phyloP scores from a whole-genome alignment of 2,888 invertebrate genomes.

The Drosophila recens region DNA sequence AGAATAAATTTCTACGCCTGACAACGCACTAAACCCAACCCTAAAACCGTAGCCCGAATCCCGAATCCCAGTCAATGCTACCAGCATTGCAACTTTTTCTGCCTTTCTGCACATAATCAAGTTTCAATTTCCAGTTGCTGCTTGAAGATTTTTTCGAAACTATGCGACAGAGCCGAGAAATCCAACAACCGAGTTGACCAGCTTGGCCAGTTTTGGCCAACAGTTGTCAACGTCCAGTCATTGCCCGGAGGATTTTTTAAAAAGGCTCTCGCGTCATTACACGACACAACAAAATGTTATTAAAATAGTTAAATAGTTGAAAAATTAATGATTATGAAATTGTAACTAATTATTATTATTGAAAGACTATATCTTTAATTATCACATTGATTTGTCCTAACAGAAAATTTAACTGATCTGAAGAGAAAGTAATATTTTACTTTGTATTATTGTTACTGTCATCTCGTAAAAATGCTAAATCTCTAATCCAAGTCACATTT shows the following conservation, averaged over 20 bases:
- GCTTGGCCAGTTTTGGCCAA: slow-evolving; percentile 46
- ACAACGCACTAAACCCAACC: slow-evolving; percentile 38
- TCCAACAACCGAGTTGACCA: slow-evolving; percentile 32
- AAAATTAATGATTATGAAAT: neutral
- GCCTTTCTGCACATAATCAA: slow-evolving; percentile 83
- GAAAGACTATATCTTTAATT: neutral
- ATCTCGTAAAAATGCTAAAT: too few relatives aligned
- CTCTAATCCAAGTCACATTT: too few relatives aligned
- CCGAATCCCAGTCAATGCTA: slow-evolving; percentile 8
- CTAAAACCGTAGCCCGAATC: neutral
- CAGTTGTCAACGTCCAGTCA: slow-evolving; percentile 69
- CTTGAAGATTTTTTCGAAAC: slow-evolving; percentile 60
- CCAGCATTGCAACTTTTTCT: slow-evolving; percentile 56
- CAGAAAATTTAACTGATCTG: neutral
- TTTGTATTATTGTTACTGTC: too few relatives aligned
- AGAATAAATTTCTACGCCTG: slow-evolving; percentile 75
- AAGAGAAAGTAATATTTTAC: too few relatives aligned
- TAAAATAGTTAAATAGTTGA: neutral
- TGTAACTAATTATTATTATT: neutral
- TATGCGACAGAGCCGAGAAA: slow-evolving; percentile 49
- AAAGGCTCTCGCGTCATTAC: slow-evolving; percentile 55
- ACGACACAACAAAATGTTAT: slow-evolving; percentile 36
- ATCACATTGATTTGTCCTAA: too few relatives aligned
- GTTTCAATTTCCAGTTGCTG: slow-evolving; percentile 82
- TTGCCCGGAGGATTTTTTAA: slow-evolving; percentile 31